A percentile compares a stretch with the other conserved stretches of the same genome.
These are phyloP conservation scores for Mercenaria mercenaria DNA, from an alignment of 1,140 invertebrate genomes.

Conservation along the genomic window DNA sequence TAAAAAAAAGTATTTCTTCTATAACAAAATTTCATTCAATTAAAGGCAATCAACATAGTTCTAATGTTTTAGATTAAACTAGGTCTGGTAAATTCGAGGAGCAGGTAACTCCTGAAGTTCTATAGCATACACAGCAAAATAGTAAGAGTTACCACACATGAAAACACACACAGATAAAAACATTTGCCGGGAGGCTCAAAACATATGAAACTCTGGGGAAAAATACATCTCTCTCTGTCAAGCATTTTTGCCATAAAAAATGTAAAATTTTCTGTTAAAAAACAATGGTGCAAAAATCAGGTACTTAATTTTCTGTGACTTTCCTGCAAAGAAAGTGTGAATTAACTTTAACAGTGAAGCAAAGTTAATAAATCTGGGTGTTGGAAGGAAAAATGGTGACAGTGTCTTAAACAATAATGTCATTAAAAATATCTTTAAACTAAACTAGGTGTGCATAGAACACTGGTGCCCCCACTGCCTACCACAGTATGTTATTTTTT, in stretches of 20 bases:
- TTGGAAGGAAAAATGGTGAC: background rate
- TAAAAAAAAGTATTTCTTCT: too few relatives aligned
- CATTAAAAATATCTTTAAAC: too few relatives aligned
- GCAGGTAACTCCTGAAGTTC: background rate
- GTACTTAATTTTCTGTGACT: constrained; percentile 7
- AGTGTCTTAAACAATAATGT: background rate
- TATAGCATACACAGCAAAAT: background rate
- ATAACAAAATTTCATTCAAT: too few relatives aligned
- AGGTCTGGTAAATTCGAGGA: too few relatives aligned
- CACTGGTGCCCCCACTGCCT: too few relatives aligned
- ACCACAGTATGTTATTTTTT: too few relatives aligned
- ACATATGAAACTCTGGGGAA: background rate
- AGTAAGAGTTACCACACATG: background rate
- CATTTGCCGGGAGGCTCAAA: constrained; percentile 23
- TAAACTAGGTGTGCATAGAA: too few relatives aligned
- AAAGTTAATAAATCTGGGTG: background rate
- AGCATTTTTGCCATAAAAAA: background rate
- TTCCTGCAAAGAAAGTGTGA: constrained; percentile 9
- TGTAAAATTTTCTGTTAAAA: background rate
- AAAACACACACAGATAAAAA: background rate
- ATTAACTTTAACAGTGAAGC: background rate
- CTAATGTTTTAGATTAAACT: too few relatives aligned
- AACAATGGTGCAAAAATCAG: background rate
- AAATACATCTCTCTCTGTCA: background rate
- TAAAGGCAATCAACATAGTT: too few relatives aligned